phyloP scores from a whole-genome alignment of 2,888 invertebrate species.

The Amphiduros pacificus region DNA sequence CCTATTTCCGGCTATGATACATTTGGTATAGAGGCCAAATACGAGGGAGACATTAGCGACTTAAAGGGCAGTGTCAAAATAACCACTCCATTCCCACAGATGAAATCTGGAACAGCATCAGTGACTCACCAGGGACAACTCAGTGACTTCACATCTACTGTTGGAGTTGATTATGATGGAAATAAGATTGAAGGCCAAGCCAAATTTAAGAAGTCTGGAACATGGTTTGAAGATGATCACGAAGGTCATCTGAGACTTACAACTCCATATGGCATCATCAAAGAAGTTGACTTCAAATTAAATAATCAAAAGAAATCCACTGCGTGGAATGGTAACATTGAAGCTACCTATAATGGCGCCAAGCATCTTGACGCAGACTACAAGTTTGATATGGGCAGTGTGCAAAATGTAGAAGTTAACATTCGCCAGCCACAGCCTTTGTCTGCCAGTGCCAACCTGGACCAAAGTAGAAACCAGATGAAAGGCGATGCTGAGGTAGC shows the following conservation, averaged over 20 bases:
- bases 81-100: no score
- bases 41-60: background rate
- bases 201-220: slow-evolving; percentile 10
- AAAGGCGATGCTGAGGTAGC: slow-evolving; percentile 32
- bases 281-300: no score
- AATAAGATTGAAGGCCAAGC: slow-evolving; percentile 16
- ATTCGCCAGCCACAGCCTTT: slow-evolving; percentile 23
- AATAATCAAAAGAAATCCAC: background rate
- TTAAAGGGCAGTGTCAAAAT: background rate
- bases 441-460: slow-evolving; percentile 13
- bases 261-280: background rate
- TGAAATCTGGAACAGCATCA: no score
- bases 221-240: slow-evolving; percentile 3
- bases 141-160: background rate
- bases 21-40: background rate
- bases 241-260: background rate
- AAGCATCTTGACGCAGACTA: slow-evolving; percentile 1
- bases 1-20: background rate
- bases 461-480: background rate
- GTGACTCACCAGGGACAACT: background rate
- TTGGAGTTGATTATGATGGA: no score
- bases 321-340: slow-evolving; percentile 20
- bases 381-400: background rate
- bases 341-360: slow-evolving; percentile 18
- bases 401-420: slow-evolving; percentile 14